Evolutionary conservation across 1,140 invertebrate genomes (phyloP).

Genomic region (Calliopsis andreniformis): DNA sequence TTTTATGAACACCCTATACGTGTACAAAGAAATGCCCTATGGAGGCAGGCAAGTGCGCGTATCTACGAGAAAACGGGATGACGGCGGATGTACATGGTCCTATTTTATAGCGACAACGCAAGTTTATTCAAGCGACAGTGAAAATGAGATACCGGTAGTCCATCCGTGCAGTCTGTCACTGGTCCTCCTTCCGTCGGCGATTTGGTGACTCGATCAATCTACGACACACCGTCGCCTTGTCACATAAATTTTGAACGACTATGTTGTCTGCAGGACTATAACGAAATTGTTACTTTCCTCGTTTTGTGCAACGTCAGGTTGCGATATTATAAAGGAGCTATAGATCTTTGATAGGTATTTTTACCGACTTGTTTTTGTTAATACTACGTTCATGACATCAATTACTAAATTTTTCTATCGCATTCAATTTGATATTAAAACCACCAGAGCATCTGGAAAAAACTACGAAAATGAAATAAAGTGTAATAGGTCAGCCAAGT

Average conservation of each 20-base stretch:
- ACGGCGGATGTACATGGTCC: neutral
- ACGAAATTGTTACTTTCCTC: too few species aligned
- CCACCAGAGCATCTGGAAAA: too few species aligned
- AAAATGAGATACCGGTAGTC: conserved; percentile 17
- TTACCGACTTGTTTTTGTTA: too few species aligned
- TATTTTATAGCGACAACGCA: neutral
- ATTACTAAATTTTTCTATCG: too few species aligned
- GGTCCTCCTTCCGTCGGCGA: neutral
- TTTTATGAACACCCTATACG: neutral
- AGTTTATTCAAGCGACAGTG: conserved; percentile 1
- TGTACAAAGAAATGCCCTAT: neutral
- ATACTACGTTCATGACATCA: too few species aligned
- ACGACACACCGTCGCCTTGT: neutral
- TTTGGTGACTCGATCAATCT: conserved; percentile 5
- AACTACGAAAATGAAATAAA: too few species aligned
- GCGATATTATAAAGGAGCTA: too few species aligned
- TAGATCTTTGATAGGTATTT: too few species aligned
- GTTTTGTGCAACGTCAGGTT: too few species aligned
- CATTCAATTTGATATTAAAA: too few species aligned
- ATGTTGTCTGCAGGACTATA: neutral
- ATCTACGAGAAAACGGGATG: conserved; percentile 1
- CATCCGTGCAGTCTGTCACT: neutral
- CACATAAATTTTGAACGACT: neutral
- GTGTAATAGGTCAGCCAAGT: too few species aligned
- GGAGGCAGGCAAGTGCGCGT: neutral